Base-by-base conservation (phyloP, 1,140 invertebrate genomes). In the Lutraria rhynchaena region DNA sequence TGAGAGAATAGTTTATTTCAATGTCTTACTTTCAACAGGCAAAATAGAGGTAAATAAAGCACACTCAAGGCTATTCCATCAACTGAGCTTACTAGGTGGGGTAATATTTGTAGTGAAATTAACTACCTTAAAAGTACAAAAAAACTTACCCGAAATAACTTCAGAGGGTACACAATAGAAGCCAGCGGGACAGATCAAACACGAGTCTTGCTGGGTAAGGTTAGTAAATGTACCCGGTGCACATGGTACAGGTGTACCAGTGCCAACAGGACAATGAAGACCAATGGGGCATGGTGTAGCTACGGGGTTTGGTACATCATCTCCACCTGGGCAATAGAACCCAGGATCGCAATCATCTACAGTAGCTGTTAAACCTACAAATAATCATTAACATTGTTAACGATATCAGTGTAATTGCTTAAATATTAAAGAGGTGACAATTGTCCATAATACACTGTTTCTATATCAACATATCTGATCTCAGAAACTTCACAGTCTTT, bases 161-260 rank as follows among this genome's bases (percentile, higher is more conserved):
- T 91, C 90, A 74, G 89, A 88, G 11, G 90, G 90, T 11, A 91
- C 90, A 88, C 90, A 91, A 63, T 90, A 91, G 83, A 86, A 91
- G 1, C 90, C 89, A 33, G 83, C 84, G 13, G 90, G 88, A 81
- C 90, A 91, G 11, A 63, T 84, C 7, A 89, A 33, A 70, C 90
- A 91, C 0, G 60, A 29, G 1, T 77, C 75, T 27, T 85, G 85
- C 70, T 90, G 89, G 13, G 86, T 87, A 37, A 87, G 85, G 85
- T 90, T 90, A 33, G 89, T 87, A 70, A 82, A 90, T 29, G 82
- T 88, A 57, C 90, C 90, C 19, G 89, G 80, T 11, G 73, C 77
- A 83, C 90, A 91, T 61, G 89, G 89, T 33, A 86, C 82, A 5
- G 89, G 89, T 51, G 57, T 44, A 22, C 82, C 61, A 65, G 86